Conservation (phyloP, 2,888 invertebrate species). For the Synergus umbraculus region DNA sequence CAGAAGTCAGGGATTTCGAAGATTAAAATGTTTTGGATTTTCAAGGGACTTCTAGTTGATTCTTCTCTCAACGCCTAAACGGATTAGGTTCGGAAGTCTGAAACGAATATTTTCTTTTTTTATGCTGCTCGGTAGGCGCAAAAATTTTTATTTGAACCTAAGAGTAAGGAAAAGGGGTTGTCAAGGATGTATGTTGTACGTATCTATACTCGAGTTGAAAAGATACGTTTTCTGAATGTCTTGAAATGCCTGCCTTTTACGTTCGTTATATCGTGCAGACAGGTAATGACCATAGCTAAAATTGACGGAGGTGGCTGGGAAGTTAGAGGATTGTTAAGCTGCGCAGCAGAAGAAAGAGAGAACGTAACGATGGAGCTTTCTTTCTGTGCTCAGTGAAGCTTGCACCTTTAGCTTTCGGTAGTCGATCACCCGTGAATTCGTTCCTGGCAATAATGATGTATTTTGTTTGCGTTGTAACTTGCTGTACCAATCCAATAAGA, state of each 20-base stretch:
- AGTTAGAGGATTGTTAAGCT: constrained; percentile 34
- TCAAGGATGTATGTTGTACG: not conserved
- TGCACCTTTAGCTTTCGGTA: constrained; percentile 62
- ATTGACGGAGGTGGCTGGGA: constrained; percentile 25
- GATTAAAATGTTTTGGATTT: too few relatives aligned
- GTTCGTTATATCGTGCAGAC: constrained; percentile 24
- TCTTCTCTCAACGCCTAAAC: too few relatives aligned
- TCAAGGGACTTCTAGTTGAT: too few relatives aligned
- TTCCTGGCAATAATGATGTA: constrained; percentile 68
- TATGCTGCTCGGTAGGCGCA: not conserved
- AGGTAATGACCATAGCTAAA: constrained; percentile 41
- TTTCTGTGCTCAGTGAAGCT: constrained; percentile 65
- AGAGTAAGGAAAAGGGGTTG: not conserved
- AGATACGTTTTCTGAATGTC: constrained; percentile 41
- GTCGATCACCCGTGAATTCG: constrained; percentile 68
- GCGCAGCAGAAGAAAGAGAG: constrained; percentile 31
- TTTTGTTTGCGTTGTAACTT: constrained; percentile 54
- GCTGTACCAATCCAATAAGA: not conserved
- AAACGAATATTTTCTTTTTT: not conserved
- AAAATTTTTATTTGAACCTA: not conserved
- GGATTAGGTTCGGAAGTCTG: too few relatives aligned
- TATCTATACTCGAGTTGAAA: constrained; percentile 8
- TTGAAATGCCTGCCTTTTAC: constrained; percentile 28
- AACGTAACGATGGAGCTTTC: constrained; percentile 65
- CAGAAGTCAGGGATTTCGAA: too few relatives aligned